Evolutionary conservation across 2,797 vertebrate genomes (phyloP).

Genomic region (Poecilia wingei): DNA sequence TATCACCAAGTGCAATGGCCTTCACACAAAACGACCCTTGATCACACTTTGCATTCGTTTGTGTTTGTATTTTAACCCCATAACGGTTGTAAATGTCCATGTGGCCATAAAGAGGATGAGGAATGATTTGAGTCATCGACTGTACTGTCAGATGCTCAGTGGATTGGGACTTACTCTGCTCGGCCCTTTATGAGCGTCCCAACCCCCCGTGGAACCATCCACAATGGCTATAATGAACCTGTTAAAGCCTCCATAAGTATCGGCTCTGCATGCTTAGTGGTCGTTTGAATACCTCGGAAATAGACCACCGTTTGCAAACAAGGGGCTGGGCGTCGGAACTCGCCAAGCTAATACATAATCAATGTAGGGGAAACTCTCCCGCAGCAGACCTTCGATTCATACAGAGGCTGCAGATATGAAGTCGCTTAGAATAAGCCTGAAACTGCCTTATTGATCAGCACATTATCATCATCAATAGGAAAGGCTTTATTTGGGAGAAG

Average conservation of each 20-base stretch:
- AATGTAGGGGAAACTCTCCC: slow-evolving; percentile 64
- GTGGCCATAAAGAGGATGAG: slow-evolving; percentile 76
- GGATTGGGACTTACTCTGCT: slow-evolving; percentile 62
- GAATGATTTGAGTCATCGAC: slow-evolving; percentile 78
- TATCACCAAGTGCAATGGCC: slow-evolving; percentile 60
- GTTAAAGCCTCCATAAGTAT: slow-evolving; percentile 83
- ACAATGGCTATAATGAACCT: slow-evolving; percentile 75
- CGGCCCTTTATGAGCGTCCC: slow-evolving; percentile 69
- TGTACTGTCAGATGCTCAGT: slow-evolving; percentile 73
- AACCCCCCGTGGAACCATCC: slow-evolving; percentile 65
- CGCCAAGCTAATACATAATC: slow-evolving; percentile 72
- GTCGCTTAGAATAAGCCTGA: slow-evolving; percentile 61
- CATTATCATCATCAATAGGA: slow-evolving; percentile 56
- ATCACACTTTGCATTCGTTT: slow-evolving; percentile 63
- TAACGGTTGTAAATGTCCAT: slow-evolving; percentile 77
- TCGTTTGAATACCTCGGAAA: slow-evolving; percentile 70
- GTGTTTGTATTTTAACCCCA: slow-evolving; percentile 74
- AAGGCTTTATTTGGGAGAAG: slow-evolving; percentile 45
- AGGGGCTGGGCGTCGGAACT: slow-evolving; percentile 63
- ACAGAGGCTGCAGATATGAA: slow-evolving; percentile 42
- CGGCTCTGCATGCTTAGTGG: slow-evolving; percentile 66
- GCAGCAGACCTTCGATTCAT: slow-evolving; percentile 59
- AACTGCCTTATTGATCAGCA: slow-evolving; percentile 62
- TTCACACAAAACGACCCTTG: slow-evolving; percentile 59
- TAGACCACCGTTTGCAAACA: slow-evolving; percentile 64